A percentile compares a stretch with the other conserved stretches of the same genome.
Conservation (phyloP, 2,888 invertebrate genomes). For the Zhuqinia jingwanae region DNA sequence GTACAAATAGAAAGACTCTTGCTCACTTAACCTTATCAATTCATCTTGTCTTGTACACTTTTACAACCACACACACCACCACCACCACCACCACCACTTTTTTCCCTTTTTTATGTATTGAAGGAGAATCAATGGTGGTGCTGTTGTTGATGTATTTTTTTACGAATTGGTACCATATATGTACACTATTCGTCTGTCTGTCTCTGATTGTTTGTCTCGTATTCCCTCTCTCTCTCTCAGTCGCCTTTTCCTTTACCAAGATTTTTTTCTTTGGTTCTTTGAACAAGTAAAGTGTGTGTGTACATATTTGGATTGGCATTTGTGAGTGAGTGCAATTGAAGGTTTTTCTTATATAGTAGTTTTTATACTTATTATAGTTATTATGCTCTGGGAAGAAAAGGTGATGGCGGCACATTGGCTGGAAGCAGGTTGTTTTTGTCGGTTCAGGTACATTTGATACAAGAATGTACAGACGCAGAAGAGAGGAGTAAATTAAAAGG, state of each 20-base stretch:
- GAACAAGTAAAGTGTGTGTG: conserved; percentile 38
- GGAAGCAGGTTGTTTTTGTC: conserved; percentile 18
- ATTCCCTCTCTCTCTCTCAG: neutral
- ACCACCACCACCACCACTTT: conserved; percentile 21
- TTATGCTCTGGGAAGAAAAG: conserved; percentile 7
- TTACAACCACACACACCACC: conserved; percentile 32
- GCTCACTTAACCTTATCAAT: conserved; percentile 72
- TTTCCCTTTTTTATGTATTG: neutral
- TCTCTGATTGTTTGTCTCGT: conserved; percentile 59
- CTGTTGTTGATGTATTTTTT: conserved; percentile 49
- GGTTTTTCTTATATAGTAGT: conserved; percentile 6
- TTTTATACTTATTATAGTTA: neutral
- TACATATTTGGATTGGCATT: neutral
- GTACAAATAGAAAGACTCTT: conserved; percentile 50
- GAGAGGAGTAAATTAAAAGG: conserved; percentile 42
- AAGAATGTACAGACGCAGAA: neutral
- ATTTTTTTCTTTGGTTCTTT: neutral
- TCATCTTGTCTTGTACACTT: conserved; percentile 68
- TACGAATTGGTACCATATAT: conserved; percentile 37
- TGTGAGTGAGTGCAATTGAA: conserved; percentile 43
- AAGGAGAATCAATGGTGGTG: neutral
- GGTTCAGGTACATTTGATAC: neutral
- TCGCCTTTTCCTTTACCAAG: neutral
- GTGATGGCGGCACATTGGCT: conserved; percentile 29
- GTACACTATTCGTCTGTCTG: conserved; percentile 36